Evolutionary conservation across 2,888 invertebrate species (phyloP), one percentile per base, ranked within the genome.

Genomic region (Gryllus longicercus): DNA sequence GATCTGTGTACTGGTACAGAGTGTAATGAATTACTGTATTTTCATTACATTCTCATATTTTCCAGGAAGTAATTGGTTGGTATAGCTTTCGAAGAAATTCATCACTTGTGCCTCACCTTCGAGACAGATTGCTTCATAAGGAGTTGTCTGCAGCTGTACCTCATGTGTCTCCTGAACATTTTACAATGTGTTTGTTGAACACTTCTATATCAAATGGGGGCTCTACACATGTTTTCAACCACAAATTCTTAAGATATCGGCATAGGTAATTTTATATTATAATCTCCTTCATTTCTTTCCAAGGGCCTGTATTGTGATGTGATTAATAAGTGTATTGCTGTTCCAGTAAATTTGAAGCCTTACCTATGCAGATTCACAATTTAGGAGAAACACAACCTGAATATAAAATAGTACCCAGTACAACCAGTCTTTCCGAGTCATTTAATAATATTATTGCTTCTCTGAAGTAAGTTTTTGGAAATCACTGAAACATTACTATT

Each of bases 121-220:
- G 91, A 81, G 92, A 93, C 83, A 91, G 90, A 86, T 85, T 91
- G 82, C 87, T 93, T 82, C 91, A 93, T 79, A 91, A 90, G 86
- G 90, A 91, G 77, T 87, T 93, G 75, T 89, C 90, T 81, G 88
- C 90, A 76, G 88, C 90, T 82, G 91, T 93, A 83, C 88, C 89
- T 78, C 87, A 79, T 74, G 76, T 89, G 82, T 87, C 88, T n/a
- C 88, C 88, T 77, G 91, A 92, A 84, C 88, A 89, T 82, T 93
- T 93, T 87, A 88, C 91, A 8, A 90, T 90, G 79, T 92, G 92
- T 84, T 88, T 91, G 84, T 85, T 93, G 77, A 90, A 89, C 51
- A 89, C 89, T 79, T 89, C 90, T 83, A 85, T 84, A 16, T 90
- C 90, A 76, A 86, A 88, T 5, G 87, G 87, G 77, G 87, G 87